Conservation (phyloP, 2,797 vertebrate species). For the Amazona finschi region DNA sequence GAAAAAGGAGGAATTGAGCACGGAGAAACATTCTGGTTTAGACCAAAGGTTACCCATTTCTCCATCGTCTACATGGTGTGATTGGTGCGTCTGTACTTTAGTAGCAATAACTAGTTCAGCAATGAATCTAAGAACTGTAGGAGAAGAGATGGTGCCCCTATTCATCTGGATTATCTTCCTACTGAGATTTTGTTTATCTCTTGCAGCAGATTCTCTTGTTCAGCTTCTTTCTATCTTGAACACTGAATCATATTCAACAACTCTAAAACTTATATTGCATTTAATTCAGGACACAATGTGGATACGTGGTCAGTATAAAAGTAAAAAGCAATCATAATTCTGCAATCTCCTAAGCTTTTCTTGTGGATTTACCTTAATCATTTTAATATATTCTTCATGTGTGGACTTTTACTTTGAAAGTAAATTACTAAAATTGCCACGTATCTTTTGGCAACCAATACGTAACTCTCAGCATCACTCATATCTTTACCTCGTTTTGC, state of each 20-base stretch:
- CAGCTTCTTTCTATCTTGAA: background rate
- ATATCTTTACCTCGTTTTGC: background rate
- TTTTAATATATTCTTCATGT: background rate
- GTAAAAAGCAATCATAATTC: background rate
- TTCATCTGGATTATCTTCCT: background rate
- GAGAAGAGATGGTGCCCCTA: background rate
- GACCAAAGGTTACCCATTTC: background rate
- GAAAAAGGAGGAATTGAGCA: background rate
- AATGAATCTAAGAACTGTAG: background rate
- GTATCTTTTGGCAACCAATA: background rate
- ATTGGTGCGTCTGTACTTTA: background rate
- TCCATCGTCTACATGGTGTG: background rate
- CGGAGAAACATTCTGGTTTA: background rate
- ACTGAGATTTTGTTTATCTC: background rate
- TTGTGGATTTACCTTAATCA: background rate
- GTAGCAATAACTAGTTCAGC: background rate
- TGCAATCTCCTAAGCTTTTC: background rate
- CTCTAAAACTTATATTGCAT: background rate
- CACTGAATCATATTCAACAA: background rate
- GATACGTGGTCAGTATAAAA: fast-evolving
- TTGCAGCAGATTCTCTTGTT: background rate
- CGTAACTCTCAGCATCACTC: background rate
- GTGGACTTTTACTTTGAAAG: background rate
- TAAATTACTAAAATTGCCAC: background rate
- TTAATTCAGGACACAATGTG: background rate